A percentile compares a stretch with the other conserved stretches of the same genome.
Conservation (phyloP, 2,888 invertebrate species). For the Sinhomidia bicolor region DNA sequence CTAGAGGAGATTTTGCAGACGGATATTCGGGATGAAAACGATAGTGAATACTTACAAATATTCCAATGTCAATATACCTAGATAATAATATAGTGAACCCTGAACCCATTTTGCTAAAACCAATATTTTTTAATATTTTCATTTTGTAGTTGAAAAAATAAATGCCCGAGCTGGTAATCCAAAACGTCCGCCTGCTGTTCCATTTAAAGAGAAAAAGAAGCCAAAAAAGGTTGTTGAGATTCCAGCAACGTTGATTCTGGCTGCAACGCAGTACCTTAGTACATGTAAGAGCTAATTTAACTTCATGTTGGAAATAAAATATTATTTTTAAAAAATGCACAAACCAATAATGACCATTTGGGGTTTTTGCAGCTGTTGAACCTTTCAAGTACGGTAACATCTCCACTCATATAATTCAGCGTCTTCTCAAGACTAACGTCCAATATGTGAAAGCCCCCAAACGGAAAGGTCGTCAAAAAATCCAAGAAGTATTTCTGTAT, state of each 20-base stretch:
- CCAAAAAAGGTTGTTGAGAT: slow-evolving; percentile 91
- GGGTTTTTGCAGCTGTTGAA: slow-evolving; percentile 88
- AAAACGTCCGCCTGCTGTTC: slow-evolving; percentile 83
- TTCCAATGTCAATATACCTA: background rate
- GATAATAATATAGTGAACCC: background rate
- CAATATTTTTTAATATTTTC: slow-evolving; percentile 72
- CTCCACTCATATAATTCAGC: slow-evolving; percentile 93
- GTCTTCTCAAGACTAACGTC: slow-evolving; percentile 94
- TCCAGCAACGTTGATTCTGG: slow-evolving; percentile 95
- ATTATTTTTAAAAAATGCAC: background rate
- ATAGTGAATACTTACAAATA: slow-evolving; percentile 84
- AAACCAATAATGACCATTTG: background rate
- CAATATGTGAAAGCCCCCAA: slow-evolving; percentile 88
- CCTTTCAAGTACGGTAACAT: slow-evolving; percentile 92
- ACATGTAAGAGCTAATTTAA: slow-evolving; percentile 87
- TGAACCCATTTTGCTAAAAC: background rate
- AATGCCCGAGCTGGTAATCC: slow-evolving; percentile 83
- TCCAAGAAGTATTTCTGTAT: slow-evolving; percentile 66
- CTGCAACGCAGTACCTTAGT: slow-evolving; percentile 96
- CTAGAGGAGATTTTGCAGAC: slow-evolving; percentile 98
- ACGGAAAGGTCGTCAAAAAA: slow-evolving; percentile 63
- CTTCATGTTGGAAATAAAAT: background rate
- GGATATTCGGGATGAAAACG: slow-evolving; percentile 99
- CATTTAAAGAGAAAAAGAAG: slow-evolving; percentile 83
- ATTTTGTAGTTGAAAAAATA: slow-evolving; percentile 91